phyloP scores from a whole-genome alignment of 1,140 invertebrate species.

The Pseudoatta argentina region DNA sequence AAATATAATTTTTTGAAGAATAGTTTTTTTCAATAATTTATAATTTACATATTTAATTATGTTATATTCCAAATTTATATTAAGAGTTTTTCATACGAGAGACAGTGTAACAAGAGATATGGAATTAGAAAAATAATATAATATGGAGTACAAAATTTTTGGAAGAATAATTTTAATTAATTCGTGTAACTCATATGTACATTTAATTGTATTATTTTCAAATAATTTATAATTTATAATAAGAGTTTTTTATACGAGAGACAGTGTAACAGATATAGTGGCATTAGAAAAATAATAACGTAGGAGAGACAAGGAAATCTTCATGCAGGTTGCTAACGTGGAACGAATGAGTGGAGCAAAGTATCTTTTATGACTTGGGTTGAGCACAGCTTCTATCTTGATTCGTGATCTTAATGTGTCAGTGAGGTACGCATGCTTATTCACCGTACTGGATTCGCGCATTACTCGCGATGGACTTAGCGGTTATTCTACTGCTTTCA shows the following conservation, averaged over 20 bases:
- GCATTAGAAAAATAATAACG: constrained; percentile 44
- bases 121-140: background rate
- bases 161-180: background rate
- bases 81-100: too few species aligned
- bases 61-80: too few species aligned
- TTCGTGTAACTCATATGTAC: background rate
- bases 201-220: background rate
- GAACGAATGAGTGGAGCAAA: constrained; percentile 69
- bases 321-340: constrained; percentile 58
- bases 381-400: constrained; percentile 71
- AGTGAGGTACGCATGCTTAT: constrained; percentile 65
- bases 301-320: constrained; percentile 45
- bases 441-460: constrained; percentile 54
- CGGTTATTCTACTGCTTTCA: constrained; percentile 43
- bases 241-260: background rate
- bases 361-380: constrained; percentile 74
- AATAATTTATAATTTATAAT: background rate
- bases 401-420: constrained; percentile 77
- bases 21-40: too few species aligned
- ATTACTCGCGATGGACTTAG: constrained; percentile 56
- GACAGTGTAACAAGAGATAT: too few species aligned
- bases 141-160: background rate
- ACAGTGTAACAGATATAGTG: constrained; percentile 7
- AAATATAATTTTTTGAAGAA: background rate
- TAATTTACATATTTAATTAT: too few species aligned